A percentile compares a stretch with the other conserved stretches of the same genome.
Evolutionary conservation across 2,113 vertebrate genomes (phyloP).

Genomic region (Leptosomus discolor): DNA sequence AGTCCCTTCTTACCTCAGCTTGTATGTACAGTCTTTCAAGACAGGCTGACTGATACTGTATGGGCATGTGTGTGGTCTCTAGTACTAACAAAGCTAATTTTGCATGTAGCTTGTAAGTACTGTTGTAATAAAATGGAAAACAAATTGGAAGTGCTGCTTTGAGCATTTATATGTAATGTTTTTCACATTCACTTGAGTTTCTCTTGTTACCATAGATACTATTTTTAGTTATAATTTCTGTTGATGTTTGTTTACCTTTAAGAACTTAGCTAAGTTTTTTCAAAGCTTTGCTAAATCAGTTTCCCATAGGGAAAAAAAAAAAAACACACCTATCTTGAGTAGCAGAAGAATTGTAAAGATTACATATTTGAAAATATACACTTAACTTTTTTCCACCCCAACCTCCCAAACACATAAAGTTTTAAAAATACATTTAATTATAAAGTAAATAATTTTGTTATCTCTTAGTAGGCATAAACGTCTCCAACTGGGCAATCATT

Average conservation of each 20-base stretch:
- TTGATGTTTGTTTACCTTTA: neutral
- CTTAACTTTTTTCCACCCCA: neutral
- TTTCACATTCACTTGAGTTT: neutral
- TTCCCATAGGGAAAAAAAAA: neutral
- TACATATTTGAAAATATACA: neutral
- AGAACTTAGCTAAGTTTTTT: neutral
- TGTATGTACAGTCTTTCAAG: neutral
- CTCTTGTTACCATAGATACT: neutral
- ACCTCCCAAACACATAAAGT: neutral
- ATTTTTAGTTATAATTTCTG: neutral
- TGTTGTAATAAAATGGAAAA: neutral
- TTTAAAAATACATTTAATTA: neutral
- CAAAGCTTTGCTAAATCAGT: neutral
- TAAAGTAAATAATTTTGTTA: neutral
- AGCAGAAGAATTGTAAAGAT: neutral
- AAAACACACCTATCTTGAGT: neutral
- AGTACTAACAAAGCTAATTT: slow-evolving; percentile 1
- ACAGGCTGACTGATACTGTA: neutral
- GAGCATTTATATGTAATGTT: neutral
- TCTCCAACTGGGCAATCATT: neutral
- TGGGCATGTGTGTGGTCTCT: slow-evolving; percentile 1
- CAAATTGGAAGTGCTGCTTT: neutral
- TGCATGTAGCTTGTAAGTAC: neutral
- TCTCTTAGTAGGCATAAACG: neutral
- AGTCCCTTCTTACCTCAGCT: neutral